Conservation (phyloP, 2,888 invertebrate species). For the Plutella xylostella region DNA sequence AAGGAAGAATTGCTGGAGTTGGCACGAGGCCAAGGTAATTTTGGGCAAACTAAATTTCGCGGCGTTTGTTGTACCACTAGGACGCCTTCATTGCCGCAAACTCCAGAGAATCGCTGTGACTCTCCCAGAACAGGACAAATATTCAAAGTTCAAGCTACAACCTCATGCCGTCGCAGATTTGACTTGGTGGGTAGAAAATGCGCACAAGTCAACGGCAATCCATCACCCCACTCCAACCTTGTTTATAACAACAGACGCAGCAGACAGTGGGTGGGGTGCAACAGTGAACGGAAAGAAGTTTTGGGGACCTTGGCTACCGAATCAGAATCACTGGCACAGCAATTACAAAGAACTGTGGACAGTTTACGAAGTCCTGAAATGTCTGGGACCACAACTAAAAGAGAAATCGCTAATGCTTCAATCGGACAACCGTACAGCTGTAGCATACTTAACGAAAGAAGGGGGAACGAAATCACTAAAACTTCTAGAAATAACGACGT, state of each 20-base stretch:
- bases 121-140: too few relatives aligned
- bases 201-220: neutral
- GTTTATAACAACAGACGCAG: slow-evolving; percentile 2
- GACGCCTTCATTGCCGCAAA: too few relatives aligned
- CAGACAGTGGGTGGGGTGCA: slow-evolving; percentile 8
- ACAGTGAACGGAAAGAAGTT: slow-evolving; percentile 4
- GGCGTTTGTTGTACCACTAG: too few relatives aligned
- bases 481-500: too few relatives aligned
- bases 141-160: too few relatives aligned
- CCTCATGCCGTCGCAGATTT: too few relatives aligned
- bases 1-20: neutral
- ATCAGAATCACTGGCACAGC: slow-evolving; percentile 15
- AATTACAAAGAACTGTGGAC: slow-evolving; percentile 14
- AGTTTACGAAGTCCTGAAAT: slow-evolving; percentile 8
- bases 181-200: too few relatives aligned
- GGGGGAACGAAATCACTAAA: too few relatives aligned
- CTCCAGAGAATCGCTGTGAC: too few relatives aligned
- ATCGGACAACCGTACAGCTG: slow-evolving; percentile 18
- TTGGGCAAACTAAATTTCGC: too few relatives aligned
- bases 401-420: slow-evolving; percentile 11
- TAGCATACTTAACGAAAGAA: too few relatives aligned
- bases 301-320: slow-evolving; percentile 9
- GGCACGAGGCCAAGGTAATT: too few relatives aligned
- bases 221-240: neutral
- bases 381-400: neutral